Percentiles rank a stretch among this genome's conserved stretches.
Conservation (phyloP, 2,888 invertebrate species). For the Trachelus tabidus region DNA sequence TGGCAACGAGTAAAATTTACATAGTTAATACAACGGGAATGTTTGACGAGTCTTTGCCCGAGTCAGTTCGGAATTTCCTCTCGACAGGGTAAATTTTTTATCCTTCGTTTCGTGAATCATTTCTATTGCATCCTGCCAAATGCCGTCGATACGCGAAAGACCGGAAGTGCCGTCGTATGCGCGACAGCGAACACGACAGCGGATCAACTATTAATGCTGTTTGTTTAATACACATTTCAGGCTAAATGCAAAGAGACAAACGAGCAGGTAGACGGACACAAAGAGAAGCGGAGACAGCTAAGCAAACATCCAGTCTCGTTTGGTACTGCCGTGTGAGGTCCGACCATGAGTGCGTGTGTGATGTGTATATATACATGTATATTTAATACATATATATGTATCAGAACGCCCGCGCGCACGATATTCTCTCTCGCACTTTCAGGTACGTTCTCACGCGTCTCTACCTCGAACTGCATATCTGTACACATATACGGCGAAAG, state of each 20-base stretch:
- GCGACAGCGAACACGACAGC: constrained; percentile 11
- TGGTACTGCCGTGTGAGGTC: constrained; percentile 19
- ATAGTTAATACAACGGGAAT: background rate
- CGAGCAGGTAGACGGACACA: constrained; percentile 46
- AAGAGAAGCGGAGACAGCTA: constrained; percentile 50
- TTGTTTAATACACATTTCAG: constrained; percentile 45
- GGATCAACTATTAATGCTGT: constrained; percentile 50
- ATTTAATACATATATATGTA: background rate
- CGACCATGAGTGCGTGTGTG: background rate
- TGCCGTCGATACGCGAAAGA: background rate
- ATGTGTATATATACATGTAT: background rate
- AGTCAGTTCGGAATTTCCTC: background rate
- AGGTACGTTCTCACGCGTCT: background rate
- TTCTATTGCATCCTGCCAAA: background rate
- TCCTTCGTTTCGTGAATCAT: background rate
- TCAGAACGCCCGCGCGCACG: background rate
- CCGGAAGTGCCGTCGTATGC: constrained; percentile 1
- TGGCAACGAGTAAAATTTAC: background rate
- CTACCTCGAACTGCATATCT: background rate
- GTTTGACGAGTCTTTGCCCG: background rate
- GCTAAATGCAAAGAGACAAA: constrained; percentile 46
- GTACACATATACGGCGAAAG: background rate
- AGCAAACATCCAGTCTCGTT: constrained; percentile 53
- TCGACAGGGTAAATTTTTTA: background rate
- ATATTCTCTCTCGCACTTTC: background rate